Base-by-base conservation (phyloP, 2,888 invertebrate genomes). In the Ischnura elegans region DNA sequence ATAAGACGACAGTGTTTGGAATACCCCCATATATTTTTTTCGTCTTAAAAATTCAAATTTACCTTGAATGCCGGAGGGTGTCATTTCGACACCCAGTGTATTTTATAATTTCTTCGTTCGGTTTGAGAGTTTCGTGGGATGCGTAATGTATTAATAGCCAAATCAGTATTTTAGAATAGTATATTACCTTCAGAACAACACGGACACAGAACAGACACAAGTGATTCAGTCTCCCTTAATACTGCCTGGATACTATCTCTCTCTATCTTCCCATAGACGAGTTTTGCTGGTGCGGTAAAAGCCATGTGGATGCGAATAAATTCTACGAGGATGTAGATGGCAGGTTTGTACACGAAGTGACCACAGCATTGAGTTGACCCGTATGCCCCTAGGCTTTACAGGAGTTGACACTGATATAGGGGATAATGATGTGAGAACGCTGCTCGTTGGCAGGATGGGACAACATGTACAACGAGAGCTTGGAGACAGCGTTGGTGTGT, bases 351-450 rank as follows among this genome's bases (percentile, higher is more conserved):
- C 76, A 76, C 36, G 36, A 13, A 36, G 76, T 2, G 36, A 36
- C 21, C 36, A 36, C 4, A 76, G 4, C 29, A 76, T 36, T 29
- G 76, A 36, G 76, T 76, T 36, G 76, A 76, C 76, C 76, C 76
- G 16, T 36, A 36, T 25, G 36, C 13, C 76, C 76, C 76, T 36
- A 76, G 76, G 76, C 76, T 76, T 10, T 36, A 36, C 36, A 76
- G 76, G 76, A 36, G 76, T 36, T 76, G 76, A 29, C 76, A 76
- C 16, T 76, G 76, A 76, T 76, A 76, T 76, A 76, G 76, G 76
- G 16, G 76, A 76, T 76, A 36, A 76, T 76, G 76, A 76, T 36
- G 76, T 76, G 76, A 76, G 36, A 76, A 76, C 2, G 76, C 25
- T 36, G 76, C 29, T 36, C 13, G 76, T 36, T 36, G 76, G 76